These are phyloP conservation scores for Hirundichthys speculiger DNA, from an alignment of 2,113 vertebrate species.

Conservation along the genomic window DNA sequence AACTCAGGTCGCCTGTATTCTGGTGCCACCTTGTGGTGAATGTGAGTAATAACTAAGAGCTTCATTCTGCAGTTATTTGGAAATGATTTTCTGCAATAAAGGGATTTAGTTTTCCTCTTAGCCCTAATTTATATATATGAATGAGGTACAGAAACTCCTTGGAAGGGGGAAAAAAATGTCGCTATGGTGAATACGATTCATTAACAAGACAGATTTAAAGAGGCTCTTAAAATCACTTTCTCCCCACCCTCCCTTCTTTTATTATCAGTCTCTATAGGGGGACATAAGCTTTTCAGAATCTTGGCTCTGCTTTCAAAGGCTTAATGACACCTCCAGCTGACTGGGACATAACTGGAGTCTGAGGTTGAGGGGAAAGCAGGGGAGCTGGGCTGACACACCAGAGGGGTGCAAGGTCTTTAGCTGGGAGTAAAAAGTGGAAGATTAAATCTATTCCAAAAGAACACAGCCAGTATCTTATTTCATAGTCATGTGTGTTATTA, in stretches of 20 bases:
- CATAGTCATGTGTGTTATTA: no score
- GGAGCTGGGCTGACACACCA: not conserved
- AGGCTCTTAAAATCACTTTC: constrained; percentile 71
- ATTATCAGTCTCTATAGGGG: constrained; percentile 67
- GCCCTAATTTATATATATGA: constrained; percentile 31
- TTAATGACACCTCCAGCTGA: constrained; percentile 71
- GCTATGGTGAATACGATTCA: constrained; percentile 68
- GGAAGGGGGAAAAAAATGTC: constrained; percentile 53
- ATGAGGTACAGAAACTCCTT: constrained; percentile 21
- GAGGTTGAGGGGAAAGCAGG: constrained; percentile 20
- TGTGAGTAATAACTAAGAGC: not conserved
- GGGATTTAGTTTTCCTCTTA: not conserved
- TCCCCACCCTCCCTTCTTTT: constrained; percentile 38
- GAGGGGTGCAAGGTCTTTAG: not conserved
- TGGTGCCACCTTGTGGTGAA: constrained; percentile 61
- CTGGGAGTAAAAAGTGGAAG: not conserved
- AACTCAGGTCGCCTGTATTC: constrained; percentile 20
- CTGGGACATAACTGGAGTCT: constrained; percentile 49
- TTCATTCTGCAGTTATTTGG: not conserved
- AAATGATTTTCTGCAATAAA: constrained; percentile 11
- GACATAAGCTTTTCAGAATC: constrained; percentile 55
- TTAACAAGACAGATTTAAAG: constrained; percentile 65
- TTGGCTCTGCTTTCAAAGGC: constrained; percentile 51
- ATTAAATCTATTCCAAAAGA: not conserved
- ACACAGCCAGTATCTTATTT: not conserved